Percentiles rank a stretch among this genome's conserved stretches.
phyloP scores from a whole-genome alignment of 2,113 vertebrate genomes.

The Gymnocephalus cernua region DNA sequence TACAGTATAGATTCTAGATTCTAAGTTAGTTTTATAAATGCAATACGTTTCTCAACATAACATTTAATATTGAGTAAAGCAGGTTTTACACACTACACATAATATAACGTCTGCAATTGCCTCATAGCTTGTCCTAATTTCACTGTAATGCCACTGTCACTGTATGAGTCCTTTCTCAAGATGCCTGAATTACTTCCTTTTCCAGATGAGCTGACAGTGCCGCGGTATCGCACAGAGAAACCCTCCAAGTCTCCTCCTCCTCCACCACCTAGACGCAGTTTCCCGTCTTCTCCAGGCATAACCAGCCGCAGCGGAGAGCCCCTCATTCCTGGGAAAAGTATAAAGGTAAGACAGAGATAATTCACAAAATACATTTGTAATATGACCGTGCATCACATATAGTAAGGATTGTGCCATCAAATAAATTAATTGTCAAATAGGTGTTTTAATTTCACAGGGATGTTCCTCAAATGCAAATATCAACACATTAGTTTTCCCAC shows the following conservation, averaged over 20 bases:
- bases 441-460: background rate
- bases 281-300: conserved; percentile 93
- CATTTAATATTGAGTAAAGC: background rate
- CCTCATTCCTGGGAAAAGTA: conserved; percentile 91
- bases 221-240: conserved; percentile 95
- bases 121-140: background rate
- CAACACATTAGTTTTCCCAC: background rate
- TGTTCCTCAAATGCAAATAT: background rate
- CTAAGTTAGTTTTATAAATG: background rate
- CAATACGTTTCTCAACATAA: background rate
- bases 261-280: conserved; percentile 93
- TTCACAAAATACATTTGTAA: background rate
- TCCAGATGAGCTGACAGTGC: conserved; percentile 93
- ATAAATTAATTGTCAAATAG: background rate
- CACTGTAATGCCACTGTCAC: too few species aligned
- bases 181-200: background rate
- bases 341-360: conserved; percentile 77
- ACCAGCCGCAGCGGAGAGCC: conserved; percentile 94
- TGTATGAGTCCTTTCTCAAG: background rate
- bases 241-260: conserved; percentile 97
- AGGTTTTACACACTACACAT: background rate
- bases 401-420: background rate
- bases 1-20: background rate
- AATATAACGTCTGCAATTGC: background rate
- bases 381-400: background rate